These are phyloP conservation scores for Potamarius usumacintae DNA, from an alignment of 2,113 vertebrate genomes.

Conservation along the genomic window DNA sequence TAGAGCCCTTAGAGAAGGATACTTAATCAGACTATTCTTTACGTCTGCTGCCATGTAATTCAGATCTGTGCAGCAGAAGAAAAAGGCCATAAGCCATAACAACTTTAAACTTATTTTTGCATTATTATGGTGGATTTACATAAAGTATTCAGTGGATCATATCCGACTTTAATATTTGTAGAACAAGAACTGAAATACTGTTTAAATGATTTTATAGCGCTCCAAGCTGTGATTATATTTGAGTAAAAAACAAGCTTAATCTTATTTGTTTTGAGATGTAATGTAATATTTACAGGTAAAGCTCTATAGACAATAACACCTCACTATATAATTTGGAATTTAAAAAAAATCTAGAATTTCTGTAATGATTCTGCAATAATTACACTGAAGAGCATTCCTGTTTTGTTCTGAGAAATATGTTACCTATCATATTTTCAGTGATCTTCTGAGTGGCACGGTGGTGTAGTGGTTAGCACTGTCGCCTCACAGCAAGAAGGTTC, in stretches of 20 bases:
- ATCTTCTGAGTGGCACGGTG: not conserved
- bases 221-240: conserved; percentile 71
- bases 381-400: not conserved
- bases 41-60: conserved; percentile 54
- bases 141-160: conserved; percentile 77
- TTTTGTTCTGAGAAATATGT: not conserved
- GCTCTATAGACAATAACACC: not conserved
- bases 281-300: not conserved
- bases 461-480: too few relatives aligned
- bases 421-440: not conserved
- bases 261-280: not conserved
- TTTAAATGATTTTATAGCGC: conserved; percentile 70
- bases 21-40: conserved; percentile 42
- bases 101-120: conserved; percentile 70
- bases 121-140: conserved; percentile 77
- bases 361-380: not conserved
- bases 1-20: conserved; percentile 31
- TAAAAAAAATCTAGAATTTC: not conserved
- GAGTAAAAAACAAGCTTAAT: conserved; percentile 55
- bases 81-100: conserved; percentile 61
- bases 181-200: conserved; percentile 72
- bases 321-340: not conserved
- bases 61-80: conserved; percentile 58
- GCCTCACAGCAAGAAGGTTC: too few relatives aligned
- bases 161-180: conserved; percentile 78